phyloP scores from a whole-genome alignment of 2,113 vertebrate genomes.

The Xyrauchen texanus region DNA sequence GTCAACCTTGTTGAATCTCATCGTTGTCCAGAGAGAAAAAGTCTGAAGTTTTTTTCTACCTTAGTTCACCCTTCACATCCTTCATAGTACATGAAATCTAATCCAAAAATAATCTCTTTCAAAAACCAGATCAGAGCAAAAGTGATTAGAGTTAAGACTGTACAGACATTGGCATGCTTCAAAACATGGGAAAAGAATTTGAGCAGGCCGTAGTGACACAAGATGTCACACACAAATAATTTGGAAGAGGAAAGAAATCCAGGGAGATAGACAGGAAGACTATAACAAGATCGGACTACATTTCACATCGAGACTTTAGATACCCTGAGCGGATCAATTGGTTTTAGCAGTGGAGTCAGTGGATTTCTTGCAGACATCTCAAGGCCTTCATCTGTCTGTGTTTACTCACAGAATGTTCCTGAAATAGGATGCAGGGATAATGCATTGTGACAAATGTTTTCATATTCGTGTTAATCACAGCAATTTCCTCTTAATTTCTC shows the following conservation, averaged over 20 bases:
- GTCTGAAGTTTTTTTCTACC: no score
- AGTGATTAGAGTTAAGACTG: not conserved
- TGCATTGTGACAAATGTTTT: not conserved
- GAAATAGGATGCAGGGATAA: not conserved
- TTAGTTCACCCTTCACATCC: no score
- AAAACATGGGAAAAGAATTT: slow-evolving; percentile 13
- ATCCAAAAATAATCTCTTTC: not conserved
- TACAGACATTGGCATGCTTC: not conserved
- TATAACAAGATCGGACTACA: slow-evolving; percentile 15
- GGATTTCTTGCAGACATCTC: no score
- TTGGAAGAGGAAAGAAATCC: not conserved
- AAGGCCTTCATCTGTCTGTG: not conserved
- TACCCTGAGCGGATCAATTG: no score
- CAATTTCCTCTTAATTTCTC: not conserved
- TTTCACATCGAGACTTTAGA: not conserved
- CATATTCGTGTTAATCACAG: slow-evolving; percentile 12
- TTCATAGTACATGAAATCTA: not conserved
- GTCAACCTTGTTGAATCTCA: slow-evolving; percentile 57
- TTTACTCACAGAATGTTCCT: slow-evolving; percentile 39
- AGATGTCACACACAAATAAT: not conserved
- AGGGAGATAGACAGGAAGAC: not conserved
- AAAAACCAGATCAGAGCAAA: not conserved
- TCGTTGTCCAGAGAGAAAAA: not conserved
- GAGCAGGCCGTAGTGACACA: not conserved
- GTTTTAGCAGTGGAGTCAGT: no score